phyloP scores from a whole-genome alignment of 2,113 vertebrate species.

The Hippocampus barbouri region DNA sequence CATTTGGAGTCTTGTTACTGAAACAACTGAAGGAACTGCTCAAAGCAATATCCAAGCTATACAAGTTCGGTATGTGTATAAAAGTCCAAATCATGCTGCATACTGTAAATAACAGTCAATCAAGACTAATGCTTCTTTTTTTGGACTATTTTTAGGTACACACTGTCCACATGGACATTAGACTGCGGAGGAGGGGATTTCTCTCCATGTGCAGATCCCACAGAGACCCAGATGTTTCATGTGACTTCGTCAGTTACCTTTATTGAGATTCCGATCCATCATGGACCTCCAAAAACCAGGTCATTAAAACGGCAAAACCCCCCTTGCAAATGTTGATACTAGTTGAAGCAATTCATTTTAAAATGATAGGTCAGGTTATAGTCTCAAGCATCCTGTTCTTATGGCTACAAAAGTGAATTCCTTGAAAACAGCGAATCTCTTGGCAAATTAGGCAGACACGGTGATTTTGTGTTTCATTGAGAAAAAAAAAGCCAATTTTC shows the following conservation, averaged over 20 bases:
- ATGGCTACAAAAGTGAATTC: too few relatives aligned
- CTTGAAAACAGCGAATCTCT: too few relatives aligned
- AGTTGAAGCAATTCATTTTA: background rate
- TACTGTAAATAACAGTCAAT: background rate
- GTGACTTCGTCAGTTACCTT: constrained; percentile 85
- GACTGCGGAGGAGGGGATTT: constrained; percentile 72
- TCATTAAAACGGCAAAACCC: constrained; percentile 36
- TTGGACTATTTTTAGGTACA: constrained; percentile 70
- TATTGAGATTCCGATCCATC: constrained; percentile 72
- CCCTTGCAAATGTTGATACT: background rate
- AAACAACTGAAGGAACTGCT: constrained; percentile 71
- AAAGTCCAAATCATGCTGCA: background rate
- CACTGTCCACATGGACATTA: constrained; percentile 73
- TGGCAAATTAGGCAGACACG: too few relatives aligned
- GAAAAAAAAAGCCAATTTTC: too few relatives aligned
- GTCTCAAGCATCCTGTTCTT: background rate
- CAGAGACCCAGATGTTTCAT: constrained; percentile 68
- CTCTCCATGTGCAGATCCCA: constrained; percentile 61
- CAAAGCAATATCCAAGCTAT: constrained; percentile 75
- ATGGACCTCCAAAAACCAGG: constrained; percentile 76
- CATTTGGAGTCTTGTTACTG: constrained; percentile 69
- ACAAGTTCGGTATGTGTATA: constrained; percentile 76
- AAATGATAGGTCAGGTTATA: background rate
- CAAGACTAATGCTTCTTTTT: background rate
- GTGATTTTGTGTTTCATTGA: too few relatives aligned